These are phyloP conservation scores for Acrocephalus arundinaceus DNA, from an alignment of 2,113 vertebrate species.

Conservation along the genomic window DNA sequence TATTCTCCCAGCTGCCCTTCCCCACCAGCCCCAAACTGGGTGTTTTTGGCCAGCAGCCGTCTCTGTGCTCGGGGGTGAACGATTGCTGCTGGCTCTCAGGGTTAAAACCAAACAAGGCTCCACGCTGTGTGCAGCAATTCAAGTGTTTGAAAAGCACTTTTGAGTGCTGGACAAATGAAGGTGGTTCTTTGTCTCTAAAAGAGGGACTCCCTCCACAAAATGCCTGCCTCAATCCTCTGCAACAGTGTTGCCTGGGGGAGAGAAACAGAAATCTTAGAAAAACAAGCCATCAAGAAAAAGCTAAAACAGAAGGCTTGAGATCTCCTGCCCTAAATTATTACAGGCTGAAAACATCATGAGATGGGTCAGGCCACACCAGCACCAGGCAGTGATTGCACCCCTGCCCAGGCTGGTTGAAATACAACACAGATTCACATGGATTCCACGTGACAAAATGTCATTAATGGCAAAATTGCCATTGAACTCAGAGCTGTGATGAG, in stretches of 20 bases:
- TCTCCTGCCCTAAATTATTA: neutral
- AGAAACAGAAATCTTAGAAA: neutral
- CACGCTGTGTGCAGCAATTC: neutral
- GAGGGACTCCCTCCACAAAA: neutral
- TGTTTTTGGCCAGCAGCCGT: neutral
- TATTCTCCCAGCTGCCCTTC: neutral
- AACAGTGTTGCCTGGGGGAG: neutral
- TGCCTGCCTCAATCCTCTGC: neutral
- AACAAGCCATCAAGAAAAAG: neutral
- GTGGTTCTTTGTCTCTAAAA: neutral
- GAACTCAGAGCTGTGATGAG: neutral
- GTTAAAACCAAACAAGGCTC: neutral
- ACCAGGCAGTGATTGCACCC: neutral
- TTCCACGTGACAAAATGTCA: neutral
- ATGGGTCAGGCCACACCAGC: neutral
- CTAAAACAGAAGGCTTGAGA: neutral
- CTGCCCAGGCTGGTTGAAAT: neutral
- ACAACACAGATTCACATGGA: neutral
- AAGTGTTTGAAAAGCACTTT: neutral
- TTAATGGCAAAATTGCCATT: neutral
- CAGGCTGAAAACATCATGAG: neutral
- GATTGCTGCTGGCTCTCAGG: neutral
- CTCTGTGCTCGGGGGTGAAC: accelerated
- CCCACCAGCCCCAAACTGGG: accelerated
- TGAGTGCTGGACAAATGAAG: neutral